Evolutionary conservation across 2,113 vertebrate species (phyloP).

Genomic region (Leptocoma aspasia): DNA sequence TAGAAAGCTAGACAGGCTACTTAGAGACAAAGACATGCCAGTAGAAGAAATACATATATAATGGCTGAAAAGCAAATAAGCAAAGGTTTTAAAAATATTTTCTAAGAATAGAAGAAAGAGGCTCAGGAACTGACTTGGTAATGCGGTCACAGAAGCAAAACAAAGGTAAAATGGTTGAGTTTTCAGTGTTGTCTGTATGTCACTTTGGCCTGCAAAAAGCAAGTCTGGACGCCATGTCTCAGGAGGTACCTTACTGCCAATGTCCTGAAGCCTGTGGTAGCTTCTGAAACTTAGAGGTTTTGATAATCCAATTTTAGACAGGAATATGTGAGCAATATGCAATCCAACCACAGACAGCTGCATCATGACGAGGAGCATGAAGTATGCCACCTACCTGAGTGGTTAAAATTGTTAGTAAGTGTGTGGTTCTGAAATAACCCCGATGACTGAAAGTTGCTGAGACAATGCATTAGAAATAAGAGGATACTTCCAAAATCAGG

Average conservation of each 20-base stretch:
- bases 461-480: not conserved
- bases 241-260: not conserved
- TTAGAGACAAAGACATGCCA: not conserved
- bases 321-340: not conserved
- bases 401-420: not conserved
- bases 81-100: not conserved
- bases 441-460: not conserved
- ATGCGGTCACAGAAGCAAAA: not conserved
- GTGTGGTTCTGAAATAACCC: not conserved
- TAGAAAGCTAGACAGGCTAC: not conserved
- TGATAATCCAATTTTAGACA: not conserved
- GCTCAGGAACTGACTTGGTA: not conserved
- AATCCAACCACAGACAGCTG: accelerated
- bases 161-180: not conserved
- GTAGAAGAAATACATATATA: not conserved
- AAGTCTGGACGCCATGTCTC: not conserved
- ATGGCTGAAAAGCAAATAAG: not conserved
- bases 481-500: not conserved
- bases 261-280: not conserved
- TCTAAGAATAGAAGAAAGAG: not conserved
- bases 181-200: not conserved
- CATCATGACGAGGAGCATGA: not conserved
- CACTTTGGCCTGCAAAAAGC: not conserved
- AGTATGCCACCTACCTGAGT: too few relatives aligned
- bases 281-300: not conserved